Conservation (phyloP, 1,140 invertebrate species). For the Philopotamus ludificatus region DNA sequence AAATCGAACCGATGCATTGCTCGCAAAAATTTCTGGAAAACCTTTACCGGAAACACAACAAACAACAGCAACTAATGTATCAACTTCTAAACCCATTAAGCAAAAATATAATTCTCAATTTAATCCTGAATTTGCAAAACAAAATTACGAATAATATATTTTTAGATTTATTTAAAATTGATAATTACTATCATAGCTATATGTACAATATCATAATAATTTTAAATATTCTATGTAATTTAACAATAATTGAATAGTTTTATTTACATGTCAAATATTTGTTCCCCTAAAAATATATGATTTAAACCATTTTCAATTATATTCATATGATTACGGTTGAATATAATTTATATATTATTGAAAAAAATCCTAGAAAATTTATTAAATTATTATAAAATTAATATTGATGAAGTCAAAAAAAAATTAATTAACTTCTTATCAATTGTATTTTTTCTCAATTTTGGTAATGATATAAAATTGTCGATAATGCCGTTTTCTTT, state of each 20-base stretch:
- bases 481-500: neutral
- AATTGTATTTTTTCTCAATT: neutral
- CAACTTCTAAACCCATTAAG: slow-evolving; percentile 49
- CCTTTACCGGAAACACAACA: slow-evolving; percentile 29
- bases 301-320: too few species aligned
- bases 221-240: too few species aligned
- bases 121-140: slow-evolving; percentile 83
- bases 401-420: too few species aligned
- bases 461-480: neutral
- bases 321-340: neutral
- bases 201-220: too few species aligned
- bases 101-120: slow-evolving; percentile 92
- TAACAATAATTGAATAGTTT: too few species aligned
- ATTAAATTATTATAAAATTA: too few species aligned
- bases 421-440: neutral
- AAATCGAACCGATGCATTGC: slow-evolving; percentile 65
- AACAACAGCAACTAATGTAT: neutral
- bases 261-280: too few species aligned
- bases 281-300: too few species aligned
- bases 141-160: slow-evolving; percentile 62
- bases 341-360: neutral
- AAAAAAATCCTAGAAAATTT: neutral
- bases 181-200: too few species aligned
- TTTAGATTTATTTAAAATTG: too few species aligned
- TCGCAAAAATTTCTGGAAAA: slow-evolving; percentile 65